A percentile compares a stretch with the other conserved stretches of the same genome.
phyloP scores from a whole-genome alignment of 2,797 vertebrate species.

The Acanthurus tractus region DNA sequence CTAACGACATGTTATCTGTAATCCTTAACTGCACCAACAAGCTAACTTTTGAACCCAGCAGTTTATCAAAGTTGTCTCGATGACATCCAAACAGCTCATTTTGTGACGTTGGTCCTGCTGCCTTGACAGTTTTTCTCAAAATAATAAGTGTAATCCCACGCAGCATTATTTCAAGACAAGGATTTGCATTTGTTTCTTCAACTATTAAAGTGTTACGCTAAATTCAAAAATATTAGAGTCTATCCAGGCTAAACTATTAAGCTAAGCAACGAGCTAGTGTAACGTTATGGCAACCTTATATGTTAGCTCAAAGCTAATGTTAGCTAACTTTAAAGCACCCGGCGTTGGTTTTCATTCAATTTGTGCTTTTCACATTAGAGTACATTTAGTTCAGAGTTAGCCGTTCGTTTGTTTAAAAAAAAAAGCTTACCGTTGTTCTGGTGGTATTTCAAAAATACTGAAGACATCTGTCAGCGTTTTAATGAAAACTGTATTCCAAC shows the following conservation, averaged over 20 bases:
- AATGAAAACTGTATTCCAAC: too few species aligned
- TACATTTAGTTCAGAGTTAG: not conserved
- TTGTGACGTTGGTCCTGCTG: too few species aligned
- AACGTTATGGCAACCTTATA: not conserved
- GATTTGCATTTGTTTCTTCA: not conserved
- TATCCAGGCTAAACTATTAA: too few species aligned
- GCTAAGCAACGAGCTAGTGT: too few species aligned
- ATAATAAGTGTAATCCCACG: not conserved
- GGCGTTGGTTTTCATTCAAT: not conserved
- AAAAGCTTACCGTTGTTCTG: not conserved
- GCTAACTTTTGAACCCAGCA: too few species aligned
- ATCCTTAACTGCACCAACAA: not conserved
- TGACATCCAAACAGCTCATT: not conserved
- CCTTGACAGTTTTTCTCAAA: not conserved
- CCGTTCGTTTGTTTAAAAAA: not conserved
- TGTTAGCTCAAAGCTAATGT: not conserved
- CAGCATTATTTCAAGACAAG: not conserved
- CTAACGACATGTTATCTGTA: not conserved
- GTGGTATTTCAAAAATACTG: rapidly evolving
- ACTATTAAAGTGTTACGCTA: not conserved
- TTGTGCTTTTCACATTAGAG: too few species aligned
- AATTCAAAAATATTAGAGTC: too few species aligned
- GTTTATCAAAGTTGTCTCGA: not conserved
- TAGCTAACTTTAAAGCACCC: too few species aligned
- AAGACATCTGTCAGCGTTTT: not conserved